Base-by-base conservation (phyloP, 2,113 vertebrate genomes). In the Apteryx mantelli region DNA sequence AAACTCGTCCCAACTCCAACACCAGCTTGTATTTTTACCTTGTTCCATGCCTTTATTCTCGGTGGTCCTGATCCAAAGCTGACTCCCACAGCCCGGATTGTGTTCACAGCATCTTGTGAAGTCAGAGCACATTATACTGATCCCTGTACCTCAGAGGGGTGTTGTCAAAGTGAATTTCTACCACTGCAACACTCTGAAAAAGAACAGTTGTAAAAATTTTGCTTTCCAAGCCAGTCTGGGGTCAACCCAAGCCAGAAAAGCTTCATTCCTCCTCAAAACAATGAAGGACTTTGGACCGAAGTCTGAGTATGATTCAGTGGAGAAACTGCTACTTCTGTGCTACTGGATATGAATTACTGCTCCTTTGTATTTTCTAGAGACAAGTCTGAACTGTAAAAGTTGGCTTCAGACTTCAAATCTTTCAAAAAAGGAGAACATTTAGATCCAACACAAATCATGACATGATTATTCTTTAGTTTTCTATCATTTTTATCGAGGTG, bases 101-200 rank as follows among this genome's bases (percentile, higher is more conserved):
- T 83, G 70, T 77, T 91, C 2, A 0, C 63, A 80, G 94, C 78
- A 25, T 32, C 18, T 70, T 83, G 93, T 87, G 84, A 50, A 95
- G 94, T 92, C 92, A 60, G 84, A 90, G 71, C 84, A 48, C 8
- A 5, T 96, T 88, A 74, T 60, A 2, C 40, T 89, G 93, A 91
- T 88, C 70, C 55, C 60, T 64, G 78, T 13, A 70, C 86, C 89
- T 95, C 94, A 66, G 63, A 92, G 92, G 75, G 76, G 13, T 96
- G 66, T 89, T 94, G 96, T 95, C 95, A 97, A 89, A 93, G 75
- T 46, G 75, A 80, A 89, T 94, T 91, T 90, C 42, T 82, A 58
- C 50, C 44, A 40, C 0, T 52, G 40, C n/a, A 86, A 4, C 17
- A 8, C 70, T 88, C 82, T 95, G 97, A 95, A 73, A 96, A 93